phyloP scores from a whole-genome alignment of 2,888 invertebrate genomes.

The Andrena flavipes region DNA sequence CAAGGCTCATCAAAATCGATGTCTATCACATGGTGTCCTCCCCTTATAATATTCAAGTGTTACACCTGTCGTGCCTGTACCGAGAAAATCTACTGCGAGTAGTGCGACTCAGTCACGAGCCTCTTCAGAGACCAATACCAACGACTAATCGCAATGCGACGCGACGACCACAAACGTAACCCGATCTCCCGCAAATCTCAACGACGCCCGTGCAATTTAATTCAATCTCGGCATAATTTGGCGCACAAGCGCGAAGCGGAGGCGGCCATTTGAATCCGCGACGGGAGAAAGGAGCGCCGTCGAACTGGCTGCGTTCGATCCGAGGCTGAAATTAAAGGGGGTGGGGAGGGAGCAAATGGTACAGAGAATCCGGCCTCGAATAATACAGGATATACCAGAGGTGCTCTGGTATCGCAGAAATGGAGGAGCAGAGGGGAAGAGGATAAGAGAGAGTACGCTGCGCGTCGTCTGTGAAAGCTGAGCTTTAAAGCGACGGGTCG shows the following conservation, averaged over 20 bases:
- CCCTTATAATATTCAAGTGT: too few relatives aligned
- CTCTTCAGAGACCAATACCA: too few relatives aligned
- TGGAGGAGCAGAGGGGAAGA: neutral
- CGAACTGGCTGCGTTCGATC: slow-evolving; percentile 29
- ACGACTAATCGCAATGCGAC: too few relatives aligned
- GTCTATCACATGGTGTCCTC: too few relatives aligned
- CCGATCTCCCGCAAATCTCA: neutral
- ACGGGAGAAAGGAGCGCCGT: neutral
- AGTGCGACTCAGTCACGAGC: neutral
- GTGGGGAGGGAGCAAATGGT: slow-evolving; percentile 21
- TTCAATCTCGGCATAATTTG: slow-evolving; percentile 15
- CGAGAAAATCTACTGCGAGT: neutral
- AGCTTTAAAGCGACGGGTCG: slow-evolving; percentile 36
- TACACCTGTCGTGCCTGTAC: too few relatives aligned
- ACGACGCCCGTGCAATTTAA: slow-evolving; percentile 3
- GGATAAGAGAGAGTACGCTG: neutral
- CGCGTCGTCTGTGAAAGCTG: slow-evolving; percentile 36
- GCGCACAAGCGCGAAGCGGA: neutral
- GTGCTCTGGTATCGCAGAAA: slow-evolving; percentile 40
- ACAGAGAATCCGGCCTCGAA: slow-evolving; percentile 40
- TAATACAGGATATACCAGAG: slow-evolving; percentile 43
- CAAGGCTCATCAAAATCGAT: too few relatives aligned
- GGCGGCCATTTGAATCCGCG: slow-evolving; percentile 7
- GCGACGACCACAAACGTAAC: neutral
- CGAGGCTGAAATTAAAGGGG: slow-evolving; percentile 39